Evolutionary conservation across 37 sponge, comb jelly and placozoan genomes (phyloP).

Genomic region (Ianthella basta): DNA sequence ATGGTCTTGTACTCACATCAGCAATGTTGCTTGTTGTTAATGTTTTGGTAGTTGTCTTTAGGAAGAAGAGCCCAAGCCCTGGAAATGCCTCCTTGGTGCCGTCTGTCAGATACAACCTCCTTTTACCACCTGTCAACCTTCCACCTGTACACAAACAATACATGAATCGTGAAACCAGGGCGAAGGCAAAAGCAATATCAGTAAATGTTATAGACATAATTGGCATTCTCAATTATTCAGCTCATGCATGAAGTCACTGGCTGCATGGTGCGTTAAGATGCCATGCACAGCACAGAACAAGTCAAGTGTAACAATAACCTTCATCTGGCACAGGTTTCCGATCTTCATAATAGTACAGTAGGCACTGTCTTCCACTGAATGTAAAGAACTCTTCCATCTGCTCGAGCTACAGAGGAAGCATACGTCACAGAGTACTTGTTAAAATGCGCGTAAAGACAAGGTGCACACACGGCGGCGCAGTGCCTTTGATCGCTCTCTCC

Average conservation of each 20-base stretch:
- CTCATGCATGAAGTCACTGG: no score
- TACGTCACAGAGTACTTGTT: no score
- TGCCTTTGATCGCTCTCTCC: no score
- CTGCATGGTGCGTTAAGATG: no score
- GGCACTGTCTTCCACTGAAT: slow-evolving; percentile 53
- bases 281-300: no score
- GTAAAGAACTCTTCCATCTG: slow-evolving; percentile 72
- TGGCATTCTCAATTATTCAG: neutral
- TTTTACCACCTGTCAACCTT: slow-evolving; percentile 33
- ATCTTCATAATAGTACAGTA: slow-evolving; percentile 32
- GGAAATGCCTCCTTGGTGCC: slow-evolving; percentile 79
- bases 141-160: slow-evolving; percentile 1
- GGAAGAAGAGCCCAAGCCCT: slow-evolving; percentile 70
- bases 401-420: slow-evolving; percentile 38
- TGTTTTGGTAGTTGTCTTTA: slow-evolving; percentile 60
- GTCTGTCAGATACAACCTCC: slow-evolving; percentile 69
- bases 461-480: neutral
- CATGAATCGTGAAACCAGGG: no score
- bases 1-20: neutral
- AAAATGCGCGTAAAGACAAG: neutral
- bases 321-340: neutral
- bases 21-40: slow-evolving; percentile 72
- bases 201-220: neutral
- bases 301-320: no score
- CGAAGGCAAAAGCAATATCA: neutral